Evolutionary conservation across 2,888 invertebrate species (phyloP).

Genomic region (Hemistola chrysoprasaria): DNA sequence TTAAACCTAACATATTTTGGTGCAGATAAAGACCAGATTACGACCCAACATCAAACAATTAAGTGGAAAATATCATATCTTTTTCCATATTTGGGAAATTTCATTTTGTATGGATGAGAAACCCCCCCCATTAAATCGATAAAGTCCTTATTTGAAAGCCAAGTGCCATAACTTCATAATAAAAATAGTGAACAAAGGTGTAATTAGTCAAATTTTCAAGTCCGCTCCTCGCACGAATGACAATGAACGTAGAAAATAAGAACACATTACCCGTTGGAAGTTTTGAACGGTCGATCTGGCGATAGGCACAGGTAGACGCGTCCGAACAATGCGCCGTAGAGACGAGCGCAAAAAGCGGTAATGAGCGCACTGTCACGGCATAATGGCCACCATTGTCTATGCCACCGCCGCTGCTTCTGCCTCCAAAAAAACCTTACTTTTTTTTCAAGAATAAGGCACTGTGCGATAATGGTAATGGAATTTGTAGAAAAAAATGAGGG

Average conservation of each 20-base stretch:
- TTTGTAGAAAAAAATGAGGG: slow-evolving; percentile 27
- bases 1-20: too few relatives aligned
- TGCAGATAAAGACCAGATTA: too few relatives aligned
- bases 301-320: slow-evolving; percentile 69
- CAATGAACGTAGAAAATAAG: slow-evolving; percentile 25
- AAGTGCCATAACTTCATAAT: too few relatives aligned
- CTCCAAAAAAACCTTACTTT: slow-evolving; percentile 41
- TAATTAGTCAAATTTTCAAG: slow-evolving; percentile 9
- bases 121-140: too few relatives aligned
- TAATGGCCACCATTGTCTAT: slow-evolving; percentile 74
- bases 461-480: slow-evolving; percentile 34
- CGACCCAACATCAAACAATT: too few relatives aligned
- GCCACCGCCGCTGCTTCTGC: slow-evolving; percentile 52
- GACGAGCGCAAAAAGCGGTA: slow-evolving; percentile 69
- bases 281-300: slow-evolving; percentile 43
- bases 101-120: too few relatives aligned
- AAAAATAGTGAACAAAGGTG: too few relatives aligned
- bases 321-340: slow-evolving; percentile 55
- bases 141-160: too few relatives aligned
- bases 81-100: too few relatives aligned
- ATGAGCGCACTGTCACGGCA: slow-evolving; percentile 72
- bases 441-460: slow-evolving; percentile 28
- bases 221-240: slow-evolving; percentile 15
- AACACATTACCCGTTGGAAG: slow-evolving; percentile 28
- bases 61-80: too few relatives aligned